phyloP scores from a whole-genome alignment of 2,797 vertebrate genomes.

The Falco biarmicus region DNA sequence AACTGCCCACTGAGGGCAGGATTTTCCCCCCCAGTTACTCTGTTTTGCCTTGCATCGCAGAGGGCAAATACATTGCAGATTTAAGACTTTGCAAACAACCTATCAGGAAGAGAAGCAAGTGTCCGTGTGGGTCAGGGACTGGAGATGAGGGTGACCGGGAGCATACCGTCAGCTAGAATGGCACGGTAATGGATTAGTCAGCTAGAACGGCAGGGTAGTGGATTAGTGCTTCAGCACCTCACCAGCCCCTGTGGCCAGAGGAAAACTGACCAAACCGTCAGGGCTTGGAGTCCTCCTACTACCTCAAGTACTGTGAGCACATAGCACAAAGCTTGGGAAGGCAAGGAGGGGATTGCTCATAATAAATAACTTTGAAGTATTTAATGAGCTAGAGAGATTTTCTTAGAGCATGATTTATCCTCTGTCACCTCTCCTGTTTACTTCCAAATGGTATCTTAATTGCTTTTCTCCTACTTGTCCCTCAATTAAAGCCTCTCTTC shows the following conservation, averaged over 20 bases:
- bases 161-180: neutral
- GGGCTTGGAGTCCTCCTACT: neutral
- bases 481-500: slow-evolving; percentile 32
- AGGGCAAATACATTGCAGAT: neutral
- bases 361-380: slow-evolving; percentile 9
- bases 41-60: neutral
- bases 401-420: slow-evolving; percentile 13
- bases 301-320: neutral
- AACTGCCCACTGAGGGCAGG: neutral
- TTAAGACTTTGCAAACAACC: neutral
- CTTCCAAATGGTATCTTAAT: slow-evolving; percentile 51
- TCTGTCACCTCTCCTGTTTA: neutral
- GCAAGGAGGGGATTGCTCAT: neutral
- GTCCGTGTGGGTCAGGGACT: neutral
- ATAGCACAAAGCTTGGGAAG: neutral
- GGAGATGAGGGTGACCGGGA: neutral
- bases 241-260: neutral
- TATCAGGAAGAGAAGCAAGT: neutral
- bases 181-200: neutral
- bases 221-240: neutral
- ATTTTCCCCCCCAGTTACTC: neutral
- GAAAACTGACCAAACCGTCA: neutral
- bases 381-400: neutral
- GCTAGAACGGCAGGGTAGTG: neutral
- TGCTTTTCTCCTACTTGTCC: slow-evolving; percentile 18